These are phyloP conservation scores for Microcebus griseorufus DNA, from an alignment of 2,113 vertebrate species.

Conservation along the genomic window DNA sequence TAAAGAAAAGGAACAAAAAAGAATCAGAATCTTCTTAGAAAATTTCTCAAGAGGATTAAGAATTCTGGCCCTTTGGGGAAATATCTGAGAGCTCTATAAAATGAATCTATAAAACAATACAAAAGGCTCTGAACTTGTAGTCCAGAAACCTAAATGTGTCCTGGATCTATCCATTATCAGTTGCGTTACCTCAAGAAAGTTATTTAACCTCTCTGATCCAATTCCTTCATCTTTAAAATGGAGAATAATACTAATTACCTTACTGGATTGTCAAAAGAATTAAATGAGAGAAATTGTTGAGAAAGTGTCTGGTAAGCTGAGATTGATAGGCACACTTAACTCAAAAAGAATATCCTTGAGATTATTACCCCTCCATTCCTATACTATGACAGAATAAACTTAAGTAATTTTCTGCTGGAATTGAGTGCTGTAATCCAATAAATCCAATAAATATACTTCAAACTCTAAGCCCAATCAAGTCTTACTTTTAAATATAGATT, in stretches of 20 bases:
- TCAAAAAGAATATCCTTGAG: background rate
- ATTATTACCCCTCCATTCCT: background rate
- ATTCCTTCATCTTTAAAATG: background rate
- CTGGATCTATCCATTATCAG: background rate
- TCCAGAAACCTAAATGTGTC: background rate
- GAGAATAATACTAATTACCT: background rate
- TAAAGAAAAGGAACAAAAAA: background rate
- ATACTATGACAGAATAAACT: background rate
- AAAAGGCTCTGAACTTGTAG: slow-evolving; percentile 1
- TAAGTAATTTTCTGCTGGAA: background rate
- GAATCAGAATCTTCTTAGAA: background rate
- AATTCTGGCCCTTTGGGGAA: background rate
- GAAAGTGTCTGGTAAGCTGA: background rate
- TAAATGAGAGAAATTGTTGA: slow-evolving; percentile 29
- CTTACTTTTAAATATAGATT: slow-evolving; percentile 14
- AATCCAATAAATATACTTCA: background rate
- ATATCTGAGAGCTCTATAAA: background rate
- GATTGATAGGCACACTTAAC: background rate
- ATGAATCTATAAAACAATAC: background rate
- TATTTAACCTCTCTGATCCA: background rate
- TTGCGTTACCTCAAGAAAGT: background rate
- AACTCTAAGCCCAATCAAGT: background rate
- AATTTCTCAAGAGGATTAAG: background rate
- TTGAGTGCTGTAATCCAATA: background rate
- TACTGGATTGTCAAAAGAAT: background rate